These are phyloP conservation scores for Probosciger aterrimus DNA, from an alignment of 2,113 vertebrate species.

Conservation along the genomic window DNA sequence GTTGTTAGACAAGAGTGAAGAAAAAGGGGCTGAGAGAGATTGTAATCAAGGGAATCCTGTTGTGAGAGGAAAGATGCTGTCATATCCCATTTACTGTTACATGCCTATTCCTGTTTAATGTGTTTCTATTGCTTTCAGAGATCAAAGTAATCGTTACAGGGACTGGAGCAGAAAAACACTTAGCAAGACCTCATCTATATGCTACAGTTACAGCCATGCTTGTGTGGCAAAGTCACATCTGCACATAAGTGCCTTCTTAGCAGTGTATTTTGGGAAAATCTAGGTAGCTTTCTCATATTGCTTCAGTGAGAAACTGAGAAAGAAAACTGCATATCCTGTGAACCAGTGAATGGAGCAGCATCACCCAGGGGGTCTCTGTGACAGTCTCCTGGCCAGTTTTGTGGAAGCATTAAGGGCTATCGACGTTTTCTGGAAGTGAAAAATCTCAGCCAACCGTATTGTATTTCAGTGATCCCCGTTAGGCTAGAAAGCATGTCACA, in stretches of 20 bases:
- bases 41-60: neutral
- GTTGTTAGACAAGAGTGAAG: neutral
- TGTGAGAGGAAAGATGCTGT: neutral
- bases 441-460: neutral
- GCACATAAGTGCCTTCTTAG: neutral
- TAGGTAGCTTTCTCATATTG: neutral
- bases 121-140: neutral
- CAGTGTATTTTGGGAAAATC: neutral
- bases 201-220: neutral
- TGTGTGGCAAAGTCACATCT: neutral
- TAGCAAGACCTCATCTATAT: neutral
- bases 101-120: neutral
- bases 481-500: neutral
- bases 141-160: neutral
- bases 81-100: neutral
- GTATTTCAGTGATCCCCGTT: neutral
- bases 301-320: neutral
- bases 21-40: neutral
- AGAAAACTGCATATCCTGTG: neutral
- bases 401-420: neutral
- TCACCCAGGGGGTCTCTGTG: too few species aligned
- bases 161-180: neutral
- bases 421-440: neutral
- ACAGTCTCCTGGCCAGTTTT: neutral
- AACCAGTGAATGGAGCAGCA: fast-evolving